A percentile compares a stretch with the other conserved stretches of the same genome.
Evolutionary conservation across 2,797 vertebrate genomes (phyloP).

Genomic region (Ceryle rudis): DNA sequence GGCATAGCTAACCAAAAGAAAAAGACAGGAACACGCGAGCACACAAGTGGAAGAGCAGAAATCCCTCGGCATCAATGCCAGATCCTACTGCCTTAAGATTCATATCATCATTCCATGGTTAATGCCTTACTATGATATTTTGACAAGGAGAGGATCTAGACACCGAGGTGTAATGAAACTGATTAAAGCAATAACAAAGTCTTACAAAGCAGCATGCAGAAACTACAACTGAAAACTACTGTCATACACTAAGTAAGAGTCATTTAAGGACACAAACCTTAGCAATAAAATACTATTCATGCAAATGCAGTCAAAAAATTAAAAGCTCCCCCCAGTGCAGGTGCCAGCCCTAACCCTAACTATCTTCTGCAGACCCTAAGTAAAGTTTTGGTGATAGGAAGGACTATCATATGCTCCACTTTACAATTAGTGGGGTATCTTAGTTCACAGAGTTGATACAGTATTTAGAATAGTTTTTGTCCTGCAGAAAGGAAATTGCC

Average conservation of each 20-base stretch:
- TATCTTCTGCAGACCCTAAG: neutral
- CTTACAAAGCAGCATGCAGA: conserved; percentile 69
- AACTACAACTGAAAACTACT: conserved; percentile 67
- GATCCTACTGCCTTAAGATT: conserved; percentile 67
- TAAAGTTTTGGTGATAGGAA: neutral
- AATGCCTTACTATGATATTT: conserved; percentile 72
- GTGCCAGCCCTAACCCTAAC: neutral
- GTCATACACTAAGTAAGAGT: conserved; percentile 57
- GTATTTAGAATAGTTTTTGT: neutral
- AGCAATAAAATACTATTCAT: conserved; percentile 5
- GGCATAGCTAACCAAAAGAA: neutral
- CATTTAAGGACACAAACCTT: conserved; percentile 67
- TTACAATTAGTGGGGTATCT: neutral
- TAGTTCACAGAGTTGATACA: neutral
- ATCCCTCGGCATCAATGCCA: conserved; percentile 56
- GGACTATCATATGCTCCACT: neutral
- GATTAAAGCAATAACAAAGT: conserved; percentile 74
- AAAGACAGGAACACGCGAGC: neutral
- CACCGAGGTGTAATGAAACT: conserved; percentile 73
- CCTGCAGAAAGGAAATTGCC: neutral
- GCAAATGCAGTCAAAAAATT: neutral
- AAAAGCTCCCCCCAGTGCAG: neutral
- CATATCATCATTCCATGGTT: conserved; percentile 63
- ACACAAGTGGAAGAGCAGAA: conserved; percentile 52
- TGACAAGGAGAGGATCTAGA: conserved; percentile 67